Base-by-base conservation (phyloP, 1,140 invertebrate species). In the Ostrea edulis region DNA sequence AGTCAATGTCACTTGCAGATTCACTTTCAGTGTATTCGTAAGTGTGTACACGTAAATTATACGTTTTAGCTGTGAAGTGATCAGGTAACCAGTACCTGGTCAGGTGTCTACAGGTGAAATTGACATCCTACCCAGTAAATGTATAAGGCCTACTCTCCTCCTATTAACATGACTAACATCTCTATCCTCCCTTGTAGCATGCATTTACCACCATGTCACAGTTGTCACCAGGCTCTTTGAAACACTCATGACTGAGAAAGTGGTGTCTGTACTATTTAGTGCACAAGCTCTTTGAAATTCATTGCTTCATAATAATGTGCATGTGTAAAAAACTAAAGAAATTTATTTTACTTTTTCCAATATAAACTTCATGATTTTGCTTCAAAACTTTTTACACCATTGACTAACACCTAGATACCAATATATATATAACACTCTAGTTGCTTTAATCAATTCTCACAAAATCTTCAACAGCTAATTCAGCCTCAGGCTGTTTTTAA, bases 221-320 rank as follows among this genome's bases (percentile, higher is more conserved):
- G 35, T 29, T 77, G 68, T 77, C 68, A 77, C 22, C 68, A 77
- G 9, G 25, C 12, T 77, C 29, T 25, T 77, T 77, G 68, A 22
- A 77, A 77, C 29, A 77, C 29, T 77, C 68, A 77, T 77, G 68
- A 77, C 25, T 77, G 68, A 77, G 4, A 77, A 17, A 14, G 68
- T 35, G 7, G 35, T 44, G 5, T 5, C 5, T 44, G 35, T 44
- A 44, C 35, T 44, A 44, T 44, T 44, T 5, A 44, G 35, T 44
- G 35, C 35, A 44, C 35, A 44, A 44, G 35, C 35, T 2, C 1
- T 44, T 44, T 44, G 35, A 44, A 44, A 44, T 44, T 44, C 35
- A 44, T 44, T 44, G 35, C 35, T 44, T 44, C 35, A 44, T 44
- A 44, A n/a, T n/a, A n/a, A n/a, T n/a, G n/a, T n/a, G n/a, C 35